Evolutionary conservation across 1,140 invertebrate genomes (phyloP).

Genomic region (Caerostris darwini): DNA sequence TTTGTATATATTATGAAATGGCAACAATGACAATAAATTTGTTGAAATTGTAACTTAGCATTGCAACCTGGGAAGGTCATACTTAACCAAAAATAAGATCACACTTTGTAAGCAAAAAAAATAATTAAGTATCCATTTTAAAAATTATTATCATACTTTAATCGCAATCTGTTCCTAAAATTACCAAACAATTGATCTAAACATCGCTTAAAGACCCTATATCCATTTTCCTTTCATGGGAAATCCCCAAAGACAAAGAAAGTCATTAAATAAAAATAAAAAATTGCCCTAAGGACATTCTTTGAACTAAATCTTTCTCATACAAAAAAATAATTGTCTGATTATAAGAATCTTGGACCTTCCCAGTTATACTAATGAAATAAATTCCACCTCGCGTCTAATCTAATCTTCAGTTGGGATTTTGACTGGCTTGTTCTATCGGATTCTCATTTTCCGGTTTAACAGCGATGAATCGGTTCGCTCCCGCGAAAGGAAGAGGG

Average conservation of each 20-base stretch:
- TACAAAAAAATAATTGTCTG: slow-evolving; percentile 9
- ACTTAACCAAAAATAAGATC: too few relatives aligned
- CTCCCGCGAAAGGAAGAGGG: too few relatives aligned
- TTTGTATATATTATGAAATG: too few relatives aligned
- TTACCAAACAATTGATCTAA: neutral
- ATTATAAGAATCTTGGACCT: neutral
- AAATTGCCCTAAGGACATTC: neutral
- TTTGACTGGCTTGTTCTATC: slow-evolving; percentile 45
- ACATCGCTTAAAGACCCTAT: neutral
- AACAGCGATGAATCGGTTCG: slow-evolving; percentile 38
- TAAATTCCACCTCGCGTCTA: slow-evolving; percentile 39
- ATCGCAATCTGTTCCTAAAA: neutral
- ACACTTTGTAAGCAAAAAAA: too few relatives aligned
- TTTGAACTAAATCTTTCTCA: neutral
- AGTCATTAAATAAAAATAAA: neutral
- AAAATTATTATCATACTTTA: too few relatives aligned
- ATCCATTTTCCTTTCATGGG: neutral
- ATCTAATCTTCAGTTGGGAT: slow-evolving; percentile 34
- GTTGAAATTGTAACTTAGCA: too few relatives aligned
- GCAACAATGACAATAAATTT: too few relatives aligned
- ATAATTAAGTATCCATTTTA: too few relatives aligned
- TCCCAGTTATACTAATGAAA: slow-evolving; percentile 19
- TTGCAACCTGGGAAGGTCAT: too few relatives aligned
- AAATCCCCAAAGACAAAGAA: neutral
- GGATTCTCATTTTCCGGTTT: neutral